A percentile compares a stretch with the other conserved stretches of the same genome.
Evolutionary conservation across 2,888 invertebrate species (phyloP).

Genomic region (Melinaea marsaeus): DNA sequence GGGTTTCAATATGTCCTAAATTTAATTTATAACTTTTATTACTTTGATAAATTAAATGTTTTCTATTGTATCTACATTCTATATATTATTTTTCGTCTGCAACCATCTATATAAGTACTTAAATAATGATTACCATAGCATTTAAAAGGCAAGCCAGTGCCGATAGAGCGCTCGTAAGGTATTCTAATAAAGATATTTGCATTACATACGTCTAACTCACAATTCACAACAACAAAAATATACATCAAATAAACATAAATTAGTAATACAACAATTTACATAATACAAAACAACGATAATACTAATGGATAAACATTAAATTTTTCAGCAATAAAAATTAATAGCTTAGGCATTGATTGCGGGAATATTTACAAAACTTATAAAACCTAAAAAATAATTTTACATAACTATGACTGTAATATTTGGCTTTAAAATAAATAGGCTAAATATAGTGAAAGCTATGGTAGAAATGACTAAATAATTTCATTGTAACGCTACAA

Average conservation of each 20-base stretch:
- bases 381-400: constrained; percentile 64
- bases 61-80: constrained; percentile 13
- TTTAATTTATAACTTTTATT: constrained; percentile 16
- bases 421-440: constrained; percentile 78
- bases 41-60: constrained; percentile 19
- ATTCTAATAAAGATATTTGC: constrained; percentile 42
- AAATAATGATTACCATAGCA: constrained; percentile 32
- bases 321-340: constrained; percentile 55
- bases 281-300: constrained; percentile 73
- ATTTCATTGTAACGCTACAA: constrained; percentile 17
- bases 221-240: constrained; percentile 68
- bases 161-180: constrained; percentile 39
- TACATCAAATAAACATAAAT: constrained; percentile 72
- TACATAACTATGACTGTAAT: constrained; percentile 76
- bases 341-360: constrained; percentile 60
- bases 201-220: constrained; percentile 53
- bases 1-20: constrained; percentile 34
- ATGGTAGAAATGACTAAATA: constrained; percentile 42
- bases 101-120: constrained; percentile 36
- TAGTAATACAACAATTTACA: constrained; percentile 68
- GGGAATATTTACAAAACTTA: constrained; percentile 73
- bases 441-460: constrained; percentile 73
- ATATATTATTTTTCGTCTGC: constrained; percentile 21
- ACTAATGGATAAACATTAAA: constrained; percentile 62
- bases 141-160: constrained; percentile 56